Percentiles rank a stretch among this genome's conserved stretches.
Conservation (phyloP, 2,797 vertebrate species). For the Nyctibius grandis region DNA sequence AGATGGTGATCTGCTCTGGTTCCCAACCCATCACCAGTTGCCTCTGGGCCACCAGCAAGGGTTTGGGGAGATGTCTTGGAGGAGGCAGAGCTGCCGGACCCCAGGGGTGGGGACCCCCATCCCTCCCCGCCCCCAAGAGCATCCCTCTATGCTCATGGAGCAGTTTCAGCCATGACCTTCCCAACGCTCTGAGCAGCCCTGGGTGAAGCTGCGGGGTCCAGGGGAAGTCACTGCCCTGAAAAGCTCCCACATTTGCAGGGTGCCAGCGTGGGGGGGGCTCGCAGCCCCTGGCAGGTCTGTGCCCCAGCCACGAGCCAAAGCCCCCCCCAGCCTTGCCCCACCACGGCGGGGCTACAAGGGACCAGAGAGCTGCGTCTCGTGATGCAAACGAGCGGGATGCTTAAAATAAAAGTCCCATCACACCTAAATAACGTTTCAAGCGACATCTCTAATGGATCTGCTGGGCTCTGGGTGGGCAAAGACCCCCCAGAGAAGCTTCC, state of each 20-base stretch:
- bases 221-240: neutral
- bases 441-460: accelerated
- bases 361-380: accelerated
- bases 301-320: neutral
- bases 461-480: neutral
- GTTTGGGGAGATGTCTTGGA: neutral
- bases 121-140: neutral
- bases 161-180: neutral
- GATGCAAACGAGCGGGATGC: neutral
- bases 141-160: accelerated
- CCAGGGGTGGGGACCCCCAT: too few species aligned
- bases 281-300: neutral
- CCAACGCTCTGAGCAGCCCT: neutral
- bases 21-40: neutral
- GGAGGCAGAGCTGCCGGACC: neutral
- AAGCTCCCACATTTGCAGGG: neutral
- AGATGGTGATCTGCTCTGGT: neutral
- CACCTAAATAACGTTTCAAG: neutral
- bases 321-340: neutral
- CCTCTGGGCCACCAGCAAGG: neutral
- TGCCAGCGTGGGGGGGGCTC: neutral
- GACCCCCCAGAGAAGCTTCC: neutral
- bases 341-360: neutral
- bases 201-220: neutral
- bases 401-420: neutral